Base-by-base conservation (phyloP, 2,113 vertebrate genomes). In the Xenopus laevis region DNA sequence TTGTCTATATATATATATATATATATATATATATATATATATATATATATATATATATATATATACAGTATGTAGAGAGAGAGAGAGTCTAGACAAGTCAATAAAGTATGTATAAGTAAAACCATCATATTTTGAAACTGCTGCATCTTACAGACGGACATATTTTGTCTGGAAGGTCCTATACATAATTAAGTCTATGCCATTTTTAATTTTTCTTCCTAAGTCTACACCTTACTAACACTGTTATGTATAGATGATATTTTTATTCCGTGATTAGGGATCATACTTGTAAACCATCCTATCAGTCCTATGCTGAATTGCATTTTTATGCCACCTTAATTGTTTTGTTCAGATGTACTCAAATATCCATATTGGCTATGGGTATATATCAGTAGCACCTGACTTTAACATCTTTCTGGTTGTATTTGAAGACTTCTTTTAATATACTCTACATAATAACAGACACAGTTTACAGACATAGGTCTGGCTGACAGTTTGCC, bases 121-220 rank as follows among this genome's bases (percentile, higher is more conserved):
- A 52, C 4, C 20, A 50, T 13, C 61, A 60, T 67, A 27, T 17
- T 46, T 50, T 67, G 15, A n/a, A 57, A 75, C 46, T 53, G 23
- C 47, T 75, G 58, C 66, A 44, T 68, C 50, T 27, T 17, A 40
- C 52, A 44, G 23, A 15, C 66, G 27, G 66, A 76, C 59, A 69
- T 63, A 61, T 60, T 27, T 27, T 68, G 72, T 68, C 66, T 75
- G 66, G 65, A 52, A 68, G 57, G 40, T 23, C 44, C n/a, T 53
- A 21, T 63, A 23, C 61, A 45, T 68, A 62, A 63, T 33, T 53
- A 68, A 63, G 27, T 55, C 58, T 68, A 55, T 68, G 27, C 73
- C 30, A 68, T 68, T 74, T 60, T 68, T 52, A 68, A 33, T 68
- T 6, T 40, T 50, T 67, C 23, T 55, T 62, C 46, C 30, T 21